phyloP scores from a whole-genome alignment of 64 coral and sea anemone species.

The Stichodactyla helianthus region DNA sequence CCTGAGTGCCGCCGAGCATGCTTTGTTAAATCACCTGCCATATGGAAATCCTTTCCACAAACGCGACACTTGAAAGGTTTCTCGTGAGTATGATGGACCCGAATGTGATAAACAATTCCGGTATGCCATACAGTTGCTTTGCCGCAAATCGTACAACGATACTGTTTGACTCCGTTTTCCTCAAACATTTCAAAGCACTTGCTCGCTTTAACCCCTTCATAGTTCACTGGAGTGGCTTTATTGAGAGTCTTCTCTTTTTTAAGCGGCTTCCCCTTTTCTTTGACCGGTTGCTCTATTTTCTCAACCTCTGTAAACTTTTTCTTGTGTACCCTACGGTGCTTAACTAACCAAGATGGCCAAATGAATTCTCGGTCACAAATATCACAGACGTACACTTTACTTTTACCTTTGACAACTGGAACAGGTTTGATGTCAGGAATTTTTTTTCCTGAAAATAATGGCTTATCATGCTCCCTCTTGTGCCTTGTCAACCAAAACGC shows the following conservation, averaged over 20 bases:
- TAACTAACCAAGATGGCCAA: conserved; percentile 18
- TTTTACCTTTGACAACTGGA: neutral
- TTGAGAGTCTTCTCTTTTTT: neutral
- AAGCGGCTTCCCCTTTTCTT: neutral
- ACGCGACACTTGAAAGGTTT: conserved; percentile 14
- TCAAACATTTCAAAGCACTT: conserved; percentile 15
- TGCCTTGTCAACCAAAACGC: conserved; percentile 20
- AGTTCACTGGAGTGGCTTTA: neutral
- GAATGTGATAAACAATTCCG: conserved; percentile 24
- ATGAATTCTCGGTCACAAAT: neutral
- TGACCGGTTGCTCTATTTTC: neutral
- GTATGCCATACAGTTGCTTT: conserved; percentile 25
- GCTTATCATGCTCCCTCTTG: neutral
- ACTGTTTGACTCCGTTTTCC: conserved; percentile 10
- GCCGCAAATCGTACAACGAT: conserved; percentile 13
- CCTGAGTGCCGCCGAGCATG: conserved; percentile 7
- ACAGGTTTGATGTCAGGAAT: neutral
- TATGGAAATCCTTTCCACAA: conserved; percentile 17
- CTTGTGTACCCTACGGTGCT: neutral
- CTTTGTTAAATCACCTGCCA: conserved; percentile 22
- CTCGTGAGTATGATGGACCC: conserved; percentile 28
- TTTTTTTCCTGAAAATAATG: neutral
- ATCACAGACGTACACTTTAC: neutral
- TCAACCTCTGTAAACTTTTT: neutral
- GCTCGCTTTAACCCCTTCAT: neutral